These are phyloP conservation scores for Mus spicilegus DNA, from an alignment of 2,113 vertebrate genomes.

Conservation along the genomic window DNA sequence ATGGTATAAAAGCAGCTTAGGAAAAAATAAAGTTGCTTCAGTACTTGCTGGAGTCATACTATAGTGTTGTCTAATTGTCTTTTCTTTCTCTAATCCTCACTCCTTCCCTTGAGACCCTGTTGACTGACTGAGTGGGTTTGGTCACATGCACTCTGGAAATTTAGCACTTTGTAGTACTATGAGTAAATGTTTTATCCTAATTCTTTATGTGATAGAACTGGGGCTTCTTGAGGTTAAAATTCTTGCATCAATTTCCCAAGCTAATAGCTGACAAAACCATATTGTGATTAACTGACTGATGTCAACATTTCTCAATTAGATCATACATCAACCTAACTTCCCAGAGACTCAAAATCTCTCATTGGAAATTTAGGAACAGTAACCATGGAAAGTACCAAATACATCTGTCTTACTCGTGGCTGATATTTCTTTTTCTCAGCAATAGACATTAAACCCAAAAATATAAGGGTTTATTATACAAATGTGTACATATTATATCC, in stretches of 20 bases:
- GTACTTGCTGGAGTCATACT: too few species aligned
- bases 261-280: neutral
- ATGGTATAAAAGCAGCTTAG: too few species aligned
- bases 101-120: too few species aligned
- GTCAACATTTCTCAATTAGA: neutral
- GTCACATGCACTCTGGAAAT: neutral
- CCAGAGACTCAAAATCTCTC: neutral
- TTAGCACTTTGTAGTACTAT: neutral
- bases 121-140: too few species aligned
- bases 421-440: neutral
- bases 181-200: neutral
- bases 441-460: neutral
- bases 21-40: too few species aligned
- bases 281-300: neutral
- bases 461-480: neutral
- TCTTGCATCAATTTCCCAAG: neutral
- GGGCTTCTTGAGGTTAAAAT: neutral
- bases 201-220: neutral
- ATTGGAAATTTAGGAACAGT: neutral
- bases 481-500: neutral
- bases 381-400: neutral
- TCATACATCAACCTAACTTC: neutral
- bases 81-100: too few species aligned
- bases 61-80: too few species aligned
- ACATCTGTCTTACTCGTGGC: neutral